These are phyloP conservation scores for Galeopsomyia nigrocyanea DNA, from an alignment of 2,888 invertebrate genomes.

Conservation along the genomic window DNA sequence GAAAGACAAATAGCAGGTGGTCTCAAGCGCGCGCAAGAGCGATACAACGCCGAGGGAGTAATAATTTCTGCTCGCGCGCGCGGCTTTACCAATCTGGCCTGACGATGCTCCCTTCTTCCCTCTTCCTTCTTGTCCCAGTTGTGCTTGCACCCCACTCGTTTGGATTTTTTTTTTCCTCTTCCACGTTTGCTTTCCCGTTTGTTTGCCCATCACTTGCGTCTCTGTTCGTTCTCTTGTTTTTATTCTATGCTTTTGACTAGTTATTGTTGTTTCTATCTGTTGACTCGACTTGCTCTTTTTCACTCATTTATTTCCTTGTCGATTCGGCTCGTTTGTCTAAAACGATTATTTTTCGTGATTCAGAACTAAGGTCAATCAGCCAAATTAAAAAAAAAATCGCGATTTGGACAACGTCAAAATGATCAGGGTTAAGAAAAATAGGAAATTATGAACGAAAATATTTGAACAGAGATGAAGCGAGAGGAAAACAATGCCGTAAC, in stretches of 20 bases:
- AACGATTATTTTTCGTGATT: constrained; percentile 25
- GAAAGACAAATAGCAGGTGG: constrained; percentile 45
- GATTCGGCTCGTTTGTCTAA: constrained; percentile 44
- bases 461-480: neutral
- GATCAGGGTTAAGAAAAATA: neutral
- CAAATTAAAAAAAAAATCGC: constrained; percentile 40
- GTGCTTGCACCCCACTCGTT: constrained; percentile 6
- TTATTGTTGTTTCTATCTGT: constrained; percentile 23
- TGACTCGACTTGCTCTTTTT: constrained; percentile 43
- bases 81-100: constrained; percentile 50
- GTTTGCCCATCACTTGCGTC: constrained; percentile 12
- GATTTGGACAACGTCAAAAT: constrained; percentile 25
- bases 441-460: neutral
- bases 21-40: constrained; percentile 3
- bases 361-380: constrained; percentile 36
- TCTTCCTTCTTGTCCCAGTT: constrained; percentile 10
- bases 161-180: neutral
- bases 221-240: constrained; percentile 9
- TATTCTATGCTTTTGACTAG: neutral
- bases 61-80: constrained; percentile 44
- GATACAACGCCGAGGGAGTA: constrained; percentile 36
- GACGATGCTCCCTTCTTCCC: constrained; percentile 36
- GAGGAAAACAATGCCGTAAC: constrained; percentile 7
- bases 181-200: too few species aligned
- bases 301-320: constrained; percentile 48